phyloP scores from a whole-genome alignment of 2,797 vertebrate species.

The Microchirus variegatus region DNA sequence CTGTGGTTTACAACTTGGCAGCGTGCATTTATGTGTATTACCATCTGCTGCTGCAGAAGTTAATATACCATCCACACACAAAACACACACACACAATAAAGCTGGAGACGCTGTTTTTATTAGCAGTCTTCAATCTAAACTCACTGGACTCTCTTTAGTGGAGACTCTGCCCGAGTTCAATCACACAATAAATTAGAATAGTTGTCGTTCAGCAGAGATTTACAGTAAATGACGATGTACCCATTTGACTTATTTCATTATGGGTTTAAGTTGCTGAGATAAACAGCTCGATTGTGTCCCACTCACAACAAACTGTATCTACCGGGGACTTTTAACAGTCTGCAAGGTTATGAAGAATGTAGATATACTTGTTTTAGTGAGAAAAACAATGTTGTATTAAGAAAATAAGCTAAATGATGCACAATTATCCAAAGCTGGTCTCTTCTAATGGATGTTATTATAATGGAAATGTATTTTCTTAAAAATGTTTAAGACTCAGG shows the following conservation, averaged over 20 bases:
- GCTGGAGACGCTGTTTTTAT: not conserved
- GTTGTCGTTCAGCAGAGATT: slow-evolving; percentile 43
- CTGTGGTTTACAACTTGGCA: too few species aligned
- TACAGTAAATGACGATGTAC: slow-evolving; percentile 45
- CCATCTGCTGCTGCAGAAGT: too few species aligned
- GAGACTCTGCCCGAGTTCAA: slow-evolving; percentile 11
- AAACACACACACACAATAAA: slow-evolving; percentile 1
- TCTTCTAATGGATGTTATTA: not conserved
- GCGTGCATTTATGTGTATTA: too few species aligned
- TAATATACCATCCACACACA: not conserved
- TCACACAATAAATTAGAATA: slow-evolving; percentile 45
- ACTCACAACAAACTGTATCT: not conserved
- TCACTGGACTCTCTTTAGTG: slow-evolving; percentile 4
- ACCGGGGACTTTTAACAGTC: not conserved
- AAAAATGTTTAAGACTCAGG: not conserved
- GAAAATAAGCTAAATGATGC: not conserved
- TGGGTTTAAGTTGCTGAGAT: slow-evolving; percentile 35
- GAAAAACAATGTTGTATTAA: not conserved
- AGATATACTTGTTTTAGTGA: not conserved
- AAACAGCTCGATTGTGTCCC: slow-evolving; percentile 17
- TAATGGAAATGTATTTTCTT: not conserved
- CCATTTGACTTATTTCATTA: slow-evolving; percentile 35
- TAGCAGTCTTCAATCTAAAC: not conserved
- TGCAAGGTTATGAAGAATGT: not conserved
- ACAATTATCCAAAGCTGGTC: not conserved